These are phyloP conservation scores for Microctenopoma stevenorrisi DNA, from an alignment of 2,797 vertebrate species.

Conservation along the genomic window DNA sequence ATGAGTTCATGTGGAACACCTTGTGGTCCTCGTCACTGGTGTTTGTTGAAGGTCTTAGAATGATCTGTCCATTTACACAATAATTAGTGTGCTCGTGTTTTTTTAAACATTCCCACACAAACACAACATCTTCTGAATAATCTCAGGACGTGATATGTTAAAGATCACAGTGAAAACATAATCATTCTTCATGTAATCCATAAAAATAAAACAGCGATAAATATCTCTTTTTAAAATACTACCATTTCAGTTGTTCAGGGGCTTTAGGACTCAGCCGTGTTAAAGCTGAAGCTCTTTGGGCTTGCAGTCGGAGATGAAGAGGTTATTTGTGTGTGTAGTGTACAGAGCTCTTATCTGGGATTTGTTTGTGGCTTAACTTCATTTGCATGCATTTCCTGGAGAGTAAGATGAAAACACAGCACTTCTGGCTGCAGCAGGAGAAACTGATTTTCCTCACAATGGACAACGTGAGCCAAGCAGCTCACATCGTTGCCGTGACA, in stretches of 20 bases:
- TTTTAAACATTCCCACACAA: too few relatives aligned
- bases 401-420: conserved; percentile 60
- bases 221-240: conserved; percentile 10
- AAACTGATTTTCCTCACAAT: conserved; percentile 52
- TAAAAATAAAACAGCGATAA: conserved; percentile 51
- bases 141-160: background rate
- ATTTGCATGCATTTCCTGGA: conserved; percentile 74
- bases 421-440: conserved; percentile 57
- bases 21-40: background rate
- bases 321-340: conserved; percentile 70
- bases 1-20: background rate
- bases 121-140: conserved; percentile 5
- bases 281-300: conserved; percentile 61
- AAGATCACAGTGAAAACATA: background rate
- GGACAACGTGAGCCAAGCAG: conserved; percentile 21
- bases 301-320: conserved; percentile 70
- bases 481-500: conserved; percentile 16
- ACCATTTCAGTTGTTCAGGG: conserved; percentile 58
- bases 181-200: conserved; percentile 4
- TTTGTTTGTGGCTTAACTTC: conserved; percentile 72
- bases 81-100: too few relatives aligned
- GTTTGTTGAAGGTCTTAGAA: too few relatives aligned
- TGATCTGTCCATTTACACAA: too few relatives aligned
- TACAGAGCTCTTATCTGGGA: conserved; percentile 65
- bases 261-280: conserved; percentile 58